phyloP scores from a whole-genome alignment of 2,888 invertebrate species.

The Drosophila melanosoma region DNA sequence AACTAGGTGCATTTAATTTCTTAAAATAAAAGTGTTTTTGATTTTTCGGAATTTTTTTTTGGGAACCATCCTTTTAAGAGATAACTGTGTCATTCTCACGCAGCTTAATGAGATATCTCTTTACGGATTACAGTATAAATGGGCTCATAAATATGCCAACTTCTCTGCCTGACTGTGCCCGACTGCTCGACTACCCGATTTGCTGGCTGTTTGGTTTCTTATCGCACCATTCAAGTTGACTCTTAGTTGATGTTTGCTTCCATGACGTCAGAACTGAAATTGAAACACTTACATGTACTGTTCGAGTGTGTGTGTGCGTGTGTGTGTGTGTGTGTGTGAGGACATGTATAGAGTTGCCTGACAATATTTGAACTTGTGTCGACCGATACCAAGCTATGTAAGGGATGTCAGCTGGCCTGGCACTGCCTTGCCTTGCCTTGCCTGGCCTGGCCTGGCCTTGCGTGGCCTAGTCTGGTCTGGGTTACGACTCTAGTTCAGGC shows the following conservation, averaged over 20 bases:
- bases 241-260: constrained; percentile 28
- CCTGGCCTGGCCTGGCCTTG: constrained; percentile 20
- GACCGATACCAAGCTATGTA: constrained; percentile 49
- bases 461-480: constrained; percentile 6
- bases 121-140: constrained; percentile 62
- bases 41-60: constrained; percentile 29
- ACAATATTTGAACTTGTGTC: constrained; percentile 70
- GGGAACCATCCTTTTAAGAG: constrained; percentile 27
- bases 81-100: constrained; percentile 75
- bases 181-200: constrained; percentile 41
- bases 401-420: constrained; percentile 31
- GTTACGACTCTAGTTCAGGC: constrained; percentile 25
- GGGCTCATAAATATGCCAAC: constrained; percentile 70
- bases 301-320: neutral
- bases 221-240: constrained; percentile 36
- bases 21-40: constrained; percentile 18
- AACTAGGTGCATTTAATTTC: neutral
- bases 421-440: constrained; percentile 20
- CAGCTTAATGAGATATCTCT: constrained; percentile 57
- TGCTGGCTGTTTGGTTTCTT: constrained; percentile 40
- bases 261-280: constrained; percentile 66
- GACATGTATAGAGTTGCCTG: constrained; percentile 36
- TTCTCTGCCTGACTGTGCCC: constrained; percentile 35
- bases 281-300: constrained; percentile 35
- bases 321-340: neutral